phyloP scores from a whole-genome alignment of 2,888 invertebrate species.

The Brachylomia viminalis region DNA sequence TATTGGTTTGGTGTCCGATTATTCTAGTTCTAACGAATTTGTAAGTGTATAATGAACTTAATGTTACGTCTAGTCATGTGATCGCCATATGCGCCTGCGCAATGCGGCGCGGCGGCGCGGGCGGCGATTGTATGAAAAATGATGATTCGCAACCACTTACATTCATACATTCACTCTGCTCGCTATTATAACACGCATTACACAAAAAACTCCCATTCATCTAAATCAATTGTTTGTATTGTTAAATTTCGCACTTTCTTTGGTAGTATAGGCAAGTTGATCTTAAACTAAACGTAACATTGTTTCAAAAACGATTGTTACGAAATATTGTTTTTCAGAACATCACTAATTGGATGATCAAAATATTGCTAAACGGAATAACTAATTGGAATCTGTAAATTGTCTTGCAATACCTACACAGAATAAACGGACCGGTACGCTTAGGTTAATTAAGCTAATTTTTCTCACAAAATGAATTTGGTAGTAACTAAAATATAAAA shows the following conservation, averaged over 20 bases:
- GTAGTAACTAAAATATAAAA: slow-evolving; percentile 16
- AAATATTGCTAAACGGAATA: slow-evolving; percentile 48
- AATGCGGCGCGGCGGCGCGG: too few relatives aligned
- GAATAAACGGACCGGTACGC: too few relatives aligned
- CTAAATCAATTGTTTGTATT: slow-evolving; percentile 32
- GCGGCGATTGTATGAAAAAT: slow-evolving; percentile 16
- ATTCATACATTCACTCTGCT: slow-evolving; percentile 36
- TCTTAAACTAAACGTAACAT: slow-evolving; percentile 31
- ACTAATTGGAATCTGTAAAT: slow-evolving; percentile 33
- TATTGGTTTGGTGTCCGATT: slow-evolving; percentile 34
- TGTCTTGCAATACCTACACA: slow-evolving; percentile 21
- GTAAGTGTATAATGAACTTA: slow-evolving; percentile 27
- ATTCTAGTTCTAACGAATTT: slow-evolving; percentile 29
- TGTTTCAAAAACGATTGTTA: slow-evolving; percentile 38
- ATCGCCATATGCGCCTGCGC: slow-evolving; percentile 12
- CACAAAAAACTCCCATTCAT: slow-evolving; percentile 34
- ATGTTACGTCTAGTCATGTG: slow-evolving; percentile 57
- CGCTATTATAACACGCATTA: neutral
- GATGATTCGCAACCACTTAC: slow-evolving; percentile 24
- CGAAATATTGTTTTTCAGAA: slow-evolving; percentile 37
- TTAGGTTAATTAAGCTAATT: too few relatives aligned
- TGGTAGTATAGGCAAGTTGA: slow-evolving; percentile 4
- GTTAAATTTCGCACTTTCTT: slow-evolving; percentile 40
- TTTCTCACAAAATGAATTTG: too few relatives aligned
- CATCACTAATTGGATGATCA: slow-evolving; percentile 45